Percentiles rank a stretch among this genome's conserved stretches.
Evolutionary conservation across 2,888 invertebrate genomes (phyloP).

Genomic region (Loripinus fragilis): DNA sequence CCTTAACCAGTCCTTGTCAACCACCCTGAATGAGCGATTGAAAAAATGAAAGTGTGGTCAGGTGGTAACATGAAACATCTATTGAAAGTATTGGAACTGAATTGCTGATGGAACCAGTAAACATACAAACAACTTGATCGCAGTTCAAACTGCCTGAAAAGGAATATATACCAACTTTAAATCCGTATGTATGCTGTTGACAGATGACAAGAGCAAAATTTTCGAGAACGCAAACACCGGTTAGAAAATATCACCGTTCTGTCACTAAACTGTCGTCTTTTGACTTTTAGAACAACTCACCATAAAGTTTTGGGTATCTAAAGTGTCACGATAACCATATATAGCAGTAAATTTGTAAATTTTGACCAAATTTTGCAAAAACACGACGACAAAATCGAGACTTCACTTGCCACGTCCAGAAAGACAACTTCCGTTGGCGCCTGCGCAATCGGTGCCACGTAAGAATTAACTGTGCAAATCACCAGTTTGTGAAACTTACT

Average conservation of each 20-base stretch:
- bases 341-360: neutral
- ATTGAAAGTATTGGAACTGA: too few relatives aligned
- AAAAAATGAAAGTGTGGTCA: too few relatives aligned
- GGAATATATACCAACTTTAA: too few relatives aligned
- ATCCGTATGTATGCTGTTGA: neutral
- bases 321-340: neutral
- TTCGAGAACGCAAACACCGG: conserved; percentile 12
- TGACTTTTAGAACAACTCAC: neutral
- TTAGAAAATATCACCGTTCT: neutral
- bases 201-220: conserved; percentile 13
- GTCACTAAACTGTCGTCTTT: neutral
- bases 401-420: conserved; percentile 78
- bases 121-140: too few relatives aligned
- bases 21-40: too few relatives aligned
- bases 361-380: conserved; percentile 19
- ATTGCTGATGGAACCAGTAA: too few relatives aligned
- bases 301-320: conserved; percentile 9
- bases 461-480: conserved; percentile 34
- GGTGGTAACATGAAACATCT: too few relatives aligned
- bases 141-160: too few relatives aligned
- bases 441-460: conserved; percentile 81
- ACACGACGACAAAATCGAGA: conserved; percentile 59
- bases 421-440: conserved; percentile 69
- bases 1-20: too few relatives aligned
- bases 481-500: neutral